Base-by-base conservation (phyloP, 1,140 invertebrate species). In the Diploscapter pachys region DNA sequence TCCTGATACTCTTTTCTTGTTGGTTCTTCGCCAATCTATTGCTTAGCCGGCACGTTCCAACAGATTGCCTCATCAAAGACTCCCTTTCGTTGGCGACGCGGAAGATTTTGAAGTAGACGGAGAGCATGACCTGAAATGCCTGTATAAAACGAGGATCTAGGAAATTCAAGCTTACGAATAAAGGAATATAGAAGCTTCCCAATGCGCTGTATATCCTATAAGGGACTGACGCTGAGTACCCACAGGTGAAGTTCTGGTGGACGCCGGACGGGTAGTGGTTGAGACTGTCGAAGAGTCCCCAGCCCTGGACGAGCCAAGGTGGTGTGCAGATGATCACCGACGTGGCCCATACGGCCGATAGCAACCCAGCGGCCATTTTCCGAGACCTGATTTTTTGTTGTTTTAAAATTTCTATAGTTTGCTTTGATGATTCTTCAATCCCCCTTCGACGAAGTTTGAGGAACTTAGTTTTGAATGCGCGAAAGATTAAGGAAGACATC, bases 31-130 rank as follows among this genome's bases (percentile, higher is more conserved):
- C 83, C n/a, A 85, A 67, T 78, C 83, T 70, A 56, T 83, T 72
- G 70, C 82, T 84, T 50, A 83, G 69, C 8, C 83, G 78, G 63
- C 84, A 85, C 4, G 83, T 85, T 48, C 83, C 83, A 48, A 85
- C 66, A 11, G 81, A 81, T 73, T 85, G 80, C 8, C 83, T 79
- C 77, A 85, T 85, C 11, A 85, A 64, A 49, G 79, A 68, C 74
- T 85, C 83, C 53, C 83, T 68, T 71, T 84, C 84, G 13, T 83
- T 85, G 49, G 83, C 83, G 3, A 85, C 83, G 6, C 82, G 84
- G 75, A 84, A 84, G 56, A 84, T 84, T 83, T 86, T 86, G 72
- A 85, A 85, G 62, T 85, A 85, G 0, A 85, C 84, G 61, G 73
- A 85, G 0, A 85, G 72, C 83, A 85, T 85, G 9, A 84, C 77